A percentile compares a stretch with the other conserved stretches of the same genome.
These are phyloP conservation scores for Heterodera filipjevi DNA, from an alignment of 2,888 invertebrate genomes.

Conservation along the genomic window DNA sequence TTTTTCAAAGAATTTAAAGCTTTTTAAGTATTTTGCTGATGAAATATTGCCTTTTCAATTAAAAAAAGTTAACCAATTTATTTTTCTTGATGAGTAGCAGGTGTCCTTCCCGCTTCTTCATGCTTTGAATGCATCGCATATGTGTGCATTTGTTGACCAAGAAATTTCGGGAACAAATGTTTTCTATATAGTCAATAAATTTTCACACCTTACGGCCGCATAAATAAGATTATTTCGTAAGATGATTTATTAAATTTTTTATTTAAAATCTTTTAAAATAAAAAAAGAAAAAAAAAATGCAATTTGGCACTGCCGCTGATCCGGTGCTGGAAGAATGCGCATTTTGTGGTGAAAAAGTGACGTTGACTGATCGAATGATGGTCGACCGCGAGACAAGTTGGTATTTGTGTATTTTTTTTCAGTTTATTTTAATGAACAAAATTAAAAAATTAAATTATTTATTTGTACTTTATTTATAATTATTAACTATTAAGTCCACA, in stretches of 20 bases:
- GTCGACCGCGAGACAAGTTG: conserved; percentile 25
- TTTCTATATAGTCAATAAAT: not conserved
- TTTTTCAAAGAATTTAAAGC: too few species aligned
- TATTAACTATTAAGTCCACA: conserved; percentile 33
- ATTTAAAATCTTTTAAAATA: too few species aligned
- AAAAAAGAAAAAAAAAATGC: not conserved
- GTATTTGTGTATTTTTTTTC: not conserved
- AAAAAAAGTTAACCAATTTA: not conserved
- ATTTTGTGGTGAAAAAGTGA: conserved; percentile 15
- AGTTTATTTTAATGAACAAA: too few species aligned
- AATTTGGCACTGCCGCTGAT: conserved; percentile 2
- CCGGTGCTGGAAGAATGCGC: conserved; percentile 14
- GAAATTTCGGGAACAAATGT: not conserved
- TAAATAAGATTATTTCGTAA: too few species aligned
- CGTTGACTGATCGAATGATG: conserved; percentile 13
- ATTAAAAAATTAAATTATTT: conserved; percentile 1
- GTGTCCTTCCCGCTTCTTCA: not conserved
- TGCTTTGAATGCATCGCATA: too few species aligned
- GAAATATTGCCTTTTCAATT: too few species aligned
- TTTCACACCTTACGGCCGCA: too few species aligned
- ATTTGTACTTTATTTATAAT: too few species aligned
- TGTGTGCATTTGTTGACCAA: not conserved
- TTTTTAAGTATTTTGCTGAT: too few species aligned
- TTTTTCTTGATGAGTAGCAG: not conserved
- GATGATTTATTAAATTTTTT: too few species aligned